Evolutionary conservation across 2,797 vertebrate genomes (phyloP), one percentile per base, ranked within the genome.

Genomic region (Cynodonichthys magdalenae): DNA sequence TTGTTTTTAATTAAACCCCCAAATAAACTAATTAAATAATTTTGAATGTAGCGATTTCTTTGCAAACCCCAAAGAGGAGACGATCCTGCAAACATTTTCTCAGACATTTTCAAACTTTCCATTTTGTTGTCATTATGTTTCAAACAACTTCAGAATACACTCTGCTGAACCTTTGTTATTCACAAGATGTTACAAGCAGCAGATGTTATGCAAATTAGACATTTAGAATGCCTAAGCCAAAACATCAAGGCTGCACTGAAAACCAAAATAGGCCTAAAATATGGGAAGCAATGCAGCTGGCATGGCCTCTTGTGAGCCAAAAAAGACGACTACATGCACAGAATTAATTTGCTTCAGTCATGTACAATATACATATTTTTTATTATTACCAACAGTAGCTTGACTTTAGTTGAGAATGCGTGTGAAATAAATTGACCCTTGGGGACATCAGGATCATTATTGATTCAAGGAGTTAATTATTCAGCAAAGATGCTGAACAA

Each of bases 131-230:
- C 31, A 15, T 53, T 58, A 20, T 14, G 14, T 66, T 17, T 36
- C 31, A 70, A 69, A 57, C 46, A 58, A 47, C 34, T 60, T 28
- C 8, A 44, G 39, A 69, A 57, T 61, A 59, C 66, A 74, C 31
- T 73, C 53, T 5, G 19, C 44, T 61, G 52, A 74, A 59, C 62
- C 28, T 72, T 85, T 74, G 52, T 56, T 74, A 79, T 81, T 59
- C 66, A 2, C 41, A 50, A 63, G 45, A 48, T 36, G 3, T 69
- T 67, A 77, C 50, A 71, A 82, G 70, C 55, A 83, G 70, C 87
- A 84, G 85, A 84, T 87, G 81, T 87, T 89, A 85, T 84, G 85
- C 66, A 84, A 81, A 88, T 80, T 24, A 73, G 66, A 82, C 69
- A 63, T 75, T 78, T 84, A 49, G 78, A 84, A 78, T 39, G 54